Evolutionary conservation across 2,797 vertebrate genomes (phyloP), one percentile per base, ranked within the genome.

Genomic region (Thalassophryne amazonica): DNA sequence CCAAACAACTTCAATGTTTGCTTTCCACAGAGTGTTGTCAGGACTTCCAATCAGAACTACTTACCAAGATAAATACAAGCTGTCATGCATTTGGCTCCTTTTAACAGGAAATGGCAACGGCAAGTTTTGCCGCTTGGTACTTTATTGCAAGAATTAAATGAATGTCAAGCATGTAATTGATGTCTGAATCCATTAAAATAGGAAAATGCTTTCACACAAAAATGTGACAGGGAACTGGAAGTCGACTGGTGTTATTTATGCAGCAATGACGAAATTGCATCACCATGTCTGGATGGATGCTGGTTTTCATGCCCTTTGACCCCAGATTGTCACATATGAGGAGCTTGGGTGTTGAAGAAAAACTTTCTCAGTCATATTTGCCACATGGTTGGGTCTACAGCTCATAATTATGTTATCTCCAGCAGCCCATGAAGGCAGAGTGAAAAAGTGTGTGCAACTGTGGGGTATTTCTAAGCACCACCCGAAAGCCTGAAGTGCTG

Each of bases 1-100:
- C 14, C 49, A 55, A 37, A 60, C 21, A 27, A 3, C 28, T 31
- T 24, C 13, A 28, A 36, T 36, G 39, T 51, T 52, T 22, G 52
- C 48, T 71, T 59, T 53, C 48, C 28, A 11, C 15, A 2, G 5
- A 37, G 43, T 10, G 8, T 16, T 28, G 12, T 27, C 42, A 33
- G 32, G 34, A 31, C 28, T 37, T 31, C 12, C 10, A 29, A 16
- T 30, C 38, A 16, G 16, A 45, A 37, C 10, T 11, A 45, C 30
- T 20, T 21, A 46, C 34, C 46, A 48, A 51, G 41, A 49, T 52
- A 50, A 64, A 72, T 45, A 32, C 54, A 52, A 41, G 27, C 46
- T 53, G 42, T 65, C 7, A 7, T 7, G 12, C 14, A 14, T 2
- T 60, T 35, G 50, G 48, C 33, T 39, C 18, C 11, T 47, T 67